Base-by-base conservation (phyloP, 2,888 invertebrate species). In the Eristalis pertinax region DNA sequence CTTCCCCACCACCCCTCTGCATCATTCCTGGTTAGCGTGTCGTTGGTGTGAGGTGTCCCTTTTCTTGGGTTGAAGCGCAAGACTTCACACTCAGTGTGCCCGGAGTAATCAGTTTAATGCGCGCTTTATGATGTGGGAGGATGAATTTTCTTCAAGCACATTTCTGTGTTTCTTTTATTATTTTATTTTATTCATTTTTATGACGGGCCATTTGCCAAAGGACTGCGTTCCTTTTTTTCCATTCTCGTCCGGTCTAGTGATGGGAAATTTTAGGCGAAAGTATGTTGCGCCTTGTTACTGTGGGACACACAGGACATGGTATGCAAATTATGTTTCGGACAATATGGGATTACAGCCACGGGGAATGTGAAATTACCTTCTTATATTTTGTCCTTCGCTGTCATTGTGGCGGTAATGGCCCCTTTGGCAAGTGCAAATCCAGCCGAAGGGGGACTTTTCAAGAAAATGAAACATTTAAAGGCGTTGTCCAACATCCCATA, bases 41-140 rank as follows among this genome's bases (percentile, higher is more conserved):
- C n/a, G 43, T 26, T 4, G 4, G 29, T 29, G 29, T 29, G 5
- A 0, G 50, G 29, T 75, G 60, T 76, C 60, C 75, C 70, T 67
- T n/a, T 24, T 35, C 8, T 24, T 2, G n/a, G 24, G 11, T 2
- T 7, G 50, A 15, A 35, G 15, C 35, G 50, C 11, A 32, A 5
- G 58, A 70, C 60, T 77, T 65, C 67, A 67, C 70, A 70, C 79
- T 50, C 50, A 26, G 29, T 79, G 69, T 58, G 82, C 65, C 82
- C 81, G 64, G 64, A 50, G 82, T 82, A 86, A 86, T 86, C 78
- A 67, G 74, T 82, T 86, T 82, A 86, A 82, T 86, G 74, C 56
- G 65, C 70, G 32, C 78, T 75, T 82, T 86, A 86, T 82, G 74
- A 82, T 78, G 82, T 82, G 86, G 82, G 77, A 73, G 77, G 84